Evolutionary conservation across 2,888 invertebrate species (phyloP), one percentile per base, ranked within the genome.

Genomic region (Lepidochrysops patricia): DNA sequence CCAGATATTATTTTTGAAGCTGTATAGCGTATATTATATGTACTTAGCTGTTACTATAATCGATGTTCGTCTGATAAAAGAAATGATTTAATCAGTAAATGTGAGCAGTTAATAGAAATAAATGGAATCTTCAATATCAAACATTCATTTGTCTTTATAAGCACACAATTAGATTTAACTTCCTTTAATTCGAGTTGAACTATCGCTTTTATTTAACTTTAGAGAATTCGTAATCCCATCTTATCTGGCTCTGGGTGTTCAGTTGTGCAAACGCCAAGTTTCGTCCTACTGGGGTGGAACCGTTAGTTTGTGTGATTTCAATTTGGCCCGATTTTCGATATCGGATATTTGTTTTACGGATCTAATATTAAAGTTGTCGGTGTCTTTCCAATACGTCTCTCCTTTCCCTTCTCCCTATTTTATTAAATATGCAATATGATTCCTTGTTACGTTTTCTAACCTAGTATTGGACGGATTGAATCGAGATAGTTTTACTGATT

Each of bases 271-370:
- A 27, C 15, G 13, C 13, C 26, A 52, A 52, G 52, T 26, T 52
- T 52, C 27, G 26, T 43, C 19, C 43, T 43, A 19, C 43, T 23
- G 43, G 43, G 43, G 5, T 0, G 3, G 43, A 19, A 12, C 9
- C 43, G 43, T 7, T 43, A 43, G 43, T 43, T 43, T 43, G 43
- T 43, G 43, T 43, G 43, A 43, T 43, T 43, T 43, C 43, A 43
- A 43, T 43, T 43, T 43, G 4, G 43, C 43, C 12, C 43, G 12
- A 37, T 43, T 43, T 43, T 43, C 43, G 43, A 43, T 23, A 43
- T 43, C 43, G 9, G 43, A 43, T 43, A 43, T 43, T 23, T 43
- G 43, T 43, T 19, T 43, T 43, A 43, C 43, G 43, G 23, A 43
- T 43, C 43, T 43, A 43, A 43, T 43, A 43, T 43, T 19, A 43